Evolutionary conservation across 2,888 invertebrate species (phyloP).

Genomic region (Mycalesis mineus): DNA sequence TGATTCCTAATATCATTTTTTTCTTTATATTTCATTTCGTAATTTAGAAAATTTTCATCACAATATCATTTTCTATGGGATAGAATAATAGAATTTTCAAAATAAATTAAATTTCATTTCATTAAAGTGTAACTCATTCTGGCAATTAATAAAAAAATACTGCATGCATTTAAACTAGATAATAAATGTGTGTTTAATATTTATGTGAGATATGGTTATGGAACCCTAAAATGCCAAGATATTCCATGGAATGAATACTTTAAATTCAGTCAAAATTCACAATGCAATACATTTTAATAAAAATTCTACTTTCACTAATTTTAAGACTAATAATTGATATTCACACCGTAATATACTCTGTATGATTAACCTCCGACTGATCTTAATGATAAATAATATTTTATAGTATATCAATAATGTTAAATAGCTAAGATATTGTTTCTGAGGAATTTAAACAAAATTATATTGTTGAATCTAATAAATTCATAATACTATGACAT

Average conservation of each 20-base stretch:
- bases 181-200: too few species aligned
- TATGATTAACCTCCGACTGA: constrained; percentile 36
- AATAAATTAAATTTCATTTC: too few species aligned
- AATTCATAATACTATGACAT: not conserved
- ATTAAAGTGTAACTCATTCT: too few species aligned
- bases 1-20: too few species aligned
- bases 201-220: too few species aligned
- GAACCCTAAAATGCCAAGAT: constrained; percentile 23
- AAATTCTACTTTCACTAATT: constrained; percentile 29
- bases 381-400: constrained; percentile 14
- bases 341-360: constrained; percentile 38
- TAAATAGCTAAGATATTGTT: constrained; percentile 15
- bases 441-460: constrained; percentile 13
- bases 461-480: constrained; percentile 1
- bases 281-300: constrained; percentile 31
- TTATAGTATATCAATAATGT: constrained; percentile 17
- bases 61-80: too few species aligned
- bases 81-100: too few species aligned
- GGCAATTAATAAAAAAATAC: too few species aligned
- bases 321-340: constrained; percentile 29
- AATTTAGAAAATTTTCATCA: too few species aligned
- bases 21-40: too few species aligned
- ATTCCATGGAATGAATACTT: constrained; percentile 43
- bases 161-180: too few species aligned
- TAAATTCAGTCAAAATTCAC: constrained; percentile 41